Percentiles rank a stretch among this genome's conserved stretches.
Evolutionary conservation across 1,140 invertebrate species (phyloP).

Genomic region (Nomia melanderi): DNA sequence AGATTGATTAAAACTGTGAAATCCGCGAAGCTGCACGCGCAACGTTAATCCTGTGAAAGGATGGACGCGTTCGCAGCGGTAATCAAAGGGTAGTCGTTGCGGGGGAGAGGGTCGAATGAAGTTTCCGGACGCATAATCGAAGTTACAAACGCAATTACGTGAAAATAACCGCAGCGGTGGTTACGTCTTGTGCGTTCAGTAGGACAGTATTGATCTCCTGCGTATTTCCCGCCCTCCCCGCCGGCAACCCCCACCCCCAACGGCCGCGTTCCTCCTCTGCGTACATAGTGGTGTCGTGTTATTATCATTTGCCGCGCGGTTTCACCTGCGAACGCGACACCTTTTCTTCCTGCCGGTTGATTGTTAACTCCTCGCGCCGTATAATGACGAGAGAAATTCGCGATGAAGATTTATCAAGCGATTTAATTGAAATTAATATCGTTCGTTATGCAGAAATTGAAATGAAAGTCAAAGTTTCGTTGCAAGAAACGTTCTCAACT

Average conservation of each 20-base stretch:
- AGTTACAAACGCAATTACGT: conserved; percentile 24
- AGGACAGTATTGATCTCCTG: conserved; percentile 49
- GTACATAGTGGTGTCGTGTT: conserved; percentile 9
- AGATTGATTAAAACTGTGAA: no score
- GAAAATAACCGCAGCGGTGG: conserved; percentile 46
- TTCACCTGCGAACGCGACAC: not conserved
- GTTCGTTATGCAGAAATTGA: no score
- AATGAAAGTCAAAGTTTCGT: no score
- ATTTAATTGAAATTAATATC: no score
- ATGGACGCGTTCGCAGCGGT: not conserved
- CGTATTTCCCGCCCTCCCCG: conserved; percentile 20
- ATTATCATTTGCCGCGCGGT: conserved; percentile 12
- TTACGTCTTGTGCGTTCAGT: conserved; percentile 47
- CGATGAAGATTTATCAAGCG: no score
- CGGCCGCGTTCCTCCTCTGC: not conserved
- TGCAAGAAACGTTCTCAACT: no score
- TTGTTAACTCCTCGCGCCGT: no score
- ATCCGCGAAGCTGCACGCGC: no score
- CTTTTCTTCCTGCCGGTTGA: not conserved
- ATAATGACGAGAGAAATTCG: no score
- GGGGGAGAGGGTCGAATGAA: not conserved
- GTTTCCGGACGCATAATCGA: conserved; percentile 2
- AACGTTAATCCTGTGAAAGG: no score
- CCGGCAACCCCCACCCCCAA: not conserved
- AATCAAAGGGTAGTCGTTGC: not conserved